A percentile compares a stretch with the other conserved stretches of the same genome.
Conservation (phyloP, 2,888 invertebrate genomes). For the Volucella inflata region DNA sequence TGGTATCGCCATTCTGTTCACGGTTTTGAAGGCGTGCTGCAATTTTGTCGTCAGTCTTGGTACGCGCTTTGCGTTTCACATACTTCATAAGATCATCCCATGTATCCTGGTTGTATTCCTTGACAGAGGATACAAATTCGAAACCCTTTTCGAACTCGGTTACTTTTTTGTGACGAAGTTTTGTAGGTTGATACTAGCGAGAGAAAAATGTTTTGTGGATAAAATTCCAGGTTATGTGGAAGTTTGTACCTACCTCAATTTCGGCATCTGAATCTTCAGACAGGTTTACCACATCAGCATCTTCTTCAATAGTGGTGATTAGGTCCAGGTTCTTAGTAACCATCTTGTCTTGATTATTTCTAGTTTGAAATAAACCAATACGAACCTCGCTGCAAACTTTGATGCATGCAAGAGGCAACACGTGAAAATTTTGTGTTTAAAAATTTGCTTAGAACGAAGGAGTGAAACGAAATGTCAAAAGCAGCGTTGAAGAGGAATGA, state of each 20-base stretch:
- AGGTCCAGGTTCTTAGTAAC: conserved; percentile 84
- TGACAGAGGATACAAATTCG: conserved; percentile 90
- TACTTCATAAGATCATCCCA: conserved; percentile 92
- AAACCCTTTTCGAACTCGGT: conserved; percentile 93
- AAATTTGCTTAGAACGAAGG: conserved; percentile 47
- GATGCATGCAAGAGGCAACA: conserved; percentile 13
- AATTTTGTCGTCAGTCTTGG: conserved; percentile 94
- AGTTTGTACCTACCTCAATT: conserved; percentile 86
- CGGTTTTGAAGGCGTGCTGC: conserved; percentile 85
- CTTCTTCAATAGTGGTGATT: conserved; percentile 93
- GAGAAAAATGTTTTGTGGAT: not conserved
- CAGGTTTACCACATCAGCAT: conserved; percentile 91
- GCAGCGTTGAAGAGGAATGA: not conserved
- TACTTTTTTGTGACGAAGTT: conserved; percentile 88
- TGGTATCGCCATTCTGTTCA: conserved; percentile 84
- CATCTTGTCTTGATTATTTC: conserved; percentile 76
- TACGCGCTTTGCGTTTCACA: conserved; percentile 90
- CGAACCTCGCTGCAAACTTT: not conserved
- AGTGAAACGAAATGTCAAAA: conserved; percentile 33
- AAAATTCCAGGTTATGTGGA: conserved; percentile 56
- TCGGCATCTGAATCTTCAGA: conserved; percentile 93
- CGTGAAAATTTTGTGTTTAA: conserved; percentile 44
- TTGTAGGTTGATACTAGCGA: conserved; percentile 91
- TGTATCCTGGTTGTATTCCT: conserved; percentile 92
- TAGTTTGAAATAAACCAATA: not conserved